Conservation (phyloP, 2,888 invertebrate genomes). For the Drosophila lacicola region DNA sequence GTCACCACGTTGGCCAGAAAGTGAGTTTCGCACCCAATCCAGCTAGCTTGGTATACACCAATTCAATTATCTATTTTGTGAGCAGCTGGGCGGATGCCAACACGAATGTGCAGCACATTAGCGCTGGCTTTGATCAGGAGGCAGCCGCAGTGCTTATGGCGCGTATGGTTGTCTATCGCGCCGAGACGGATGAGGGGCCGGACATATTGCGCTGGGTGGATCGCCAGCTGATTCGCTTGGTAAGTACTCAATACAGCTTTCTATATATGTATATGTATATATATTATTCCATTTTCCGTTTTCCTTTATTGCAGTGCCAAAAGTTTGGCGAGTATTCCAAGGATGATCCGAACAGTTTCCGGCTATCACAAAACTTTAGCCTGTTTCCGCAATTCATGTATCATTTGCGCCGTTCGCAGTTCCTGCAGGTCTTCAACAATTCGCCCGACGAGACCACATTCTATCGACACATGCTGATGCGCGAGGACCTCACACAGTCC, state of each 20-base stretch:
- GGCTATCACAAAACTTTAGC: slow-evolving; percentile 98
- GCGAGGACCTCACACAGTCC: slow-evolving; percentile 98
- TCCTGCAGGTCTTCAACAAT: slow-evolving; percentile 99
- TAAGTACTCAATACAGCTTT: slow-evolving; percentile 83
- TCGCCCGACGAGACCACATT: slow-evolving; percentile 99
- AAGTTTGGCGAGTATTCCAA: slow-evolving; percentile 99
- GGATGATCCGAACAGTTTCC: slow-evolving; percentile 98
- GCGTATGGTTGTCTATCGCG: slow-evolving; percentile 97
- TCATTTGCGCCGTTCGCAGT: slow-evolving; percentile 98
- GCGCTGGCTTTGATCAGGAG: slow-evolving; percentile 99
- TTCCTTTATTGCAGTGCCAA: slow-evolving; percentile 90
- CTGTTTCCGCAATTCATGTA: slow-evolving; percentile 99
- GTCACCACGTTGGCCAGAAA: slow-evolving; percentile 99
- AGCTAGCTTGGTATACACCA: not conserved
- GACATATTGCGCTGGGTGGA: slow-evolving; percentile 99
- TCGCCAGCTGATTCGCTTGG: slow-evolving; percentile 97
- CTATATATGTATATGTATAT: too few relatives aligned
- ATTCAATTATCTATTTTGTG: not conserved
- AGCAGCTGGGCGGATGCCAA: slow-evolving; percentile 96
- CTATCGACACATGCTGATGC: slow-evolving; percentile 98
- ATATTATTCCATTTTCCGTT: not conserved
- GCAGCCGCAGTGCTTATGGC: slow-evolving; percentile 99
- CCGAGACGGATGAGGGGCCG: slow-evolving; percentile 97
- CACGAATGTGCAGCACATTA: slow-evolving; percentile 94
- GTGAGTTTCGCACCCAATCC: slow-evolving; percentile 85